phyloP scores from a whole-genome alignment of 2,888 invertebrate genomes.

The Sarcophaga variegata region DNA sequence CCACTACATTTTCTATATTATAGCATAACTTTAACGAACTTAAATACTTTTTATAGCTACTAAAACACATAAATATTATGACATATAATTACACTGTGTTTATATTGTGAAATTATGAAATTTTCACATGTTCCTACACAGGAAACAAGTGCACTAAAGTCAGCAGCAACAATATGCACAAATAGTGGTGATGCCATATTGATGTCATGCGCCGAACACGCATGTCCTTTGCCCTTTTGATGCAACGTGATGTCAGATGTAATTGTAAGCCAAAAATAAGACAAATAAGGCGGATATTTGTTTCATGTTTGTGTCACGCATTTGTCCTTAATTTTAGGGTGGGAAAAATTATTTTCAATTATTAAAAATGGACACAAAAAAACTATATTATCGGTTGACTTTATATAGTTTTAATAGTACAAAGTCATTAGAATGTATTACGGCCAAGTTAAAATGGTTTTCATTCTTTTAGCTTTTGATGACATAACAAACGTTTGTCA shows the following conservation, averaged over 20 bases:
- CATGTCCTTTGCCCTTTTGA: slow-evolving; percentile 37
- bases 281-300: no score
- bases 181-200: background rate
- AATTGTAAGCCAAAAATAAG: slow-evolving; percentile 40
- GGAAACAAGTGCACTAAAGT: background rate
- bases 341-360: no score
- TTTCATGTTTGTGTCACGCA: no score
- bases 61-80: no score
- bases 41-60: no score
- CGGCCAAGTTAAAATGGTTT: background rate
- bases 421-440: no score
- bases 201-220: slow-evolving; percentile 57
- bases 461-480: slow-evolving; percentile 19
- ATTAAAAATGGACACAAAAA: no score
- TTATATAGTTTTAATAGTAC: no score
- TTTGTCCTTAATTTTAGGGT: no score
- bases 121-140: slow-evolving; percentile 57
- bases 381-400: no score
- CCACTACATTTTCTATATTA: no score
- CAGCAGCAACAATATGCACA: slow-evolving; percentile 11
- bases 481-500: slow-evolving; percentile 60
- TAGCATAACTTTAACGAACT: no score
- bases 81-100: background rate
- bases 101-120: slow-evolving; percentile 56
- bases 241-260: slow-evolving; percentile 58